Evolutionary conservation across 2,888 invertebrate species (phyloP).

Genomic region (Baronia brevicornis): DNA sequence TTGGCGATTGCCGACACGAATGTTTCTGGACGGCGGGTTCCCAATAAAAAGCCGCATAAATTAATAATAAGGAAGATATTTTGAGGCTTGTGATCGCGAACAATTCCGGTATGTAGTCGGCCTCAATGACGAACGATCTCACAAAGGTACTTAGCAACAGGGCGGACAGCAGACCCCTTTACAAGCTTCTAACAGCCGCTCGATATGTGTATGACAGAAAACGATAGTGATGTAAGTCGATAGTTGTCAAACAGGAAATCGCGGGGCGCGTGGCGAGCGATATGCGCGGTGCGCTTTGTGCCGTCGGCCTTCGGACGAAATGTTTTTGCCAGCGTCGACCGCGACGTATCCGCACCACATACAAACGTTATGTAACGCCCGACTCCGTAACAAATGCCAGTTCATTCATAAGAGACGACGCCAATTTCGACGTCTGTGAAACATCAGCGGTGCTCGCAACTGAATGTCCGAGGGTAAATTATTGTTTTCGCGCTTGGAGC

Average conservation of each 20-base stretch:
- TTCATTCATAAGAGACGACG: slow-evolving; percentile 59
- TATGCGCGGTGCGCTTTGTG: slow-evolving; percentile 59
- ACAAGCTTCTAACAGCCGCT: slow-evolving; percentile 63
- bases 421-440: slow-evolving; percentile 39
- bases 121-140: slow-evolving; percentile 59
- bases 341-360: slow-evolving; percentile 39
- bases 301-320: slow-evolving; percentile 62
- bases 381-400: slow-evolving; percentile 52
- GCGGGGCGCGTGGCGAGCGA: slow-evolving; percentile 64
- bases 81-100: slow-evolving; percentile 54
- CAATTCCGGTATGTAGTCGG: slow-evolving; percentile 51
- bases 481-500: no score
- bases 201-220: slow-evolving; percentile 64
- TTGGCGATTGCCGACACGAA: slow-evolving; percentile 38
- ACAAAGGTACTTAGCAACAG: slow-evolving; percentile 61
- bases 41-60: slow-evolving; percentile 40
- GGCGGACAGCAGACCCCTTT: slow-evolving; percentile 65
- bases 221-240: slow-evolving; percentile 73
- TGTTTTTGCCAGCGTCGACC: slow-evolving; percentile 48
- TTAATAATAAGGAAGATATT: slow-evolving; percentile 56
- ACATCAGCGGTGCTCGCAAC: slow-evolving; percentile 37
- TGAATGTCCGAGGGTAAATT: no score
- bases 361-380: slow-evolving; percentile 56
- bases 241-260: slow-evolving; percentile 74
- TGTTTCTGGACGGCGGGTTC: slow-evolving; percentile 30